Evolutionary conservation across 64 coral and sea anemone species (phyloP), one percentile per base, ranked within the genome.

Genomic region (Stichodactyla helianthus): DNA sequence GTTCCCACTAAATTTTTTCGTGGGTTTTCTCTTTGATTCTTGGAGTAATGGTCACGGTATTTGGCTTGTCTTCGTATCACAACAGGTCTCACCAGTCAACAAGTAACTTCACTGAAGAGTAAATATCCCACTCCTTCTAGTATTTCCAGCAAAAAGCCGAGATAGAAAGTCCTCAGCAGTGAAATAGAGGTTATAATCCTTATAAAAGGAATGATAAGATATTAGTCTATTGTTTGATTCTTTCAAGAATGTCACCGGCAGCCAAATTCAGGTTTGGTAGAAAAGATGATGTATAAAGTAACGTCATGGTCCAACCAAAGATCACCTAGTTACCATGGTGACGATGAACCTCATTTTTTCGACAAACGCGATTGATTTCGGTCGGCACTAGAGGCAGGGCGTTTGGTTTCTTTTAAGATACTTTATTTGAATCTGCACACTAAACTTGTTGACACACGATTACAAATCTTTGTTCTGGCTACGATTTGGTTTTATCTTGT

Each of bases 241-340:
- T 9, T 26, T 31, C 27, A 7, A 13, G 22, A 31, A 9, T 74
- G 68, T 4, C 25, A 4, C 8, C 20, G 25, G 12, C 17, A 23
- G 7, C 68, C 68, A 74, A 74, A 28, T 10, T 58, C 9, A 27
- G 25, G 22, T 23, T 74, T 74, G 68, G 68, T 74, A 7, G 7
- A 20, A 68, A 68, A 68, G 63, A 68, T 68, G 68, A 74, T n/a
- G 17, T 27, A 81, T 52, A 50, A 52, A 81, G 78, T 81, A 54
- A 81, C 52, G 78, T 81, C 78, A 81, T 81, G 50, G 78, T 74
- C 68, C 10, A 74, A 74, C 68, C 27, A 52, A 81, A 81, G 78
- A 81, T 81, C 78, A 81, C 15, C 13, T 18, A 54, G 78, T 81
- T 81, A 54, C 78, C 52, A 81, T 81, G 78, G 78, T 54, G 78